phyloP scores from a whole-genome alignment of 2,797 vertebrate genomes.

The Nannoperca australis region DNA sequence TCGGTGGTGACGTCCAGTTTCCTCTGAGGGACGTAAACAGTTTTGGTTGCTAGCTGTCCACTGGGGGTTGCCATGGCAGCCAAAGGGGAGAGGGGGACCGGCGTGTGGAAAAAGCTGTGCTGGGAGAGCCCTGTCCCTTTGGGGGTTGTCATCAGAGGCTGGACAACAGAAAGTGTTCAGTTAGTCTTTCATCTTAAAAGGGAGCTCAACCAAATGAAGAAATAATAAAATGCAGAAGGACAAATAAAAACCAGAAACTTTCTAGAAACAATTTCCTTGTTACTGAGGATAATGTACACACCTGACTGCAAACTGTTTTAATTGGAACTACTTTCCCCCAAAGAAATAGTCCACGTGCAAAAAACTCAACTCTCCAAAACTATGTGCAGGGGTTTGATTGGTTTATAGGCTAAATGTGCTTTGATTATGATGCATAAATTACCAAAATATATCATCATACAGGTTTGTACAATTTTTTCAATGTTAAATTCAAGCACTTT shows the following conservation, averaged over 20 bases:
- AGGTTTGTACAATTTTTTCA: no score
- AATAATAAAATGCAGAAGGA: not conserved
- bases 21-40: conserved; percentile 89
- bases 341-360: not conserved
- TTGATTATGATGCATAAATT: no score
- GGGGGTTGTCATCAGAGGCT: conserved; percentile 89
- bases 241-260: not conserved
- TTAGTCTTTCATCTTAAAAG: conserved; percentile 1
- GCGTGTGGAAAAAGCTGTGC: conserved; percentile 92
- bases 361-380: not conserved
- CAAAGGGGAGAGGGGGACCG: conserved; percentile 80
- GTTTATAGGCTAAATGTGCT: not conserved
- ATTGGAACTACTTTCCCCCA: not conserved
- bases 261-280: not conserved
- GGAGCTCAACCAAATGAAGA: not conserved
- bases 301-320: not conserved
- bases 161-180: conserved; percentile 16
- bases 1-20: conserved; percentile 91
- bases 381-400: not conserved
- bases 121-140: conserved; percentile 84
- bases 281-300: not conserved
- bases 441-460: no score
- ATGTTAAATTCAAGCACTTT: no score
- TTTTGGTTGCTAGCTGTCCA: conserved; percentile 71
- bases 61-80: conserved; percentile 73